phyloP scores from a whole-genome alignment of 1,140 invertebrate species.

The Bombus polaris region DNA sequence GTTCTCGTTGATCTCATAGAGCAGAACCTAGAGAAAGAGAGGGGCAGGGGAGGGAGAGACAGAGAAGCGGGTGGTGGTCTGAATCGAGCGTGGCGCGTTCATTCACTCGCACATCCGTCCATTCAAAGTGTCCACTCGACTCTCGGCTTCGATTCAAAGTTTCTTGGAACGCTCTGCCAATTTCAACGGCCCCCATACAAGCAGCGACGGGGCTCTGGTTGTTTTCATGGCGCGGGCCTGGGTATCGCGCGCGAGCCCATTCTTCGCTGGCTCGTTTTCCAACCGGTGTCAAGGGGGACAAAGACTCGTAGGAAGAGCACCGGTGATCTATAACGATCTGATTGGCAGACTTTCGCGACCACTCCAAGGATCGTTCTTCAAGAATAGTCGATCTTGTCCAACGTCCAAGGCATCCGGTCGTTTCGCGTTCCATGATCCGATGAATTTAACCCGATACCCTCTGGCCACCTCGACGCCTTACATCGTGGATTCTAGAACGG shows the following conservation, averaged over 20 bases:
- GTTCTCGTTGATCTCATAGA: not conserved
- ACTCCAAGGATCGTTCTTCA: conserved; percentile 1
- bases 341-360: conserved; percentile 12
- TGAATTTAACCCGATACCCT: not conserved
- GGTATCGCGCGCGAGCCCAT: not conserved
- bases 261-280: not conserved
- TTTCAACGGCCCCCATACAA: conserved; percentile 74
- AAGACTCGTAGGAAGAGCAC: not conserved
- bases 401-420: conserved; percentile 29
- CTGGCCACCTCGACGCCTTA: too few species aligned
- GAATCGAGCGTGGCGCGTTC: conserved; percentile 60
- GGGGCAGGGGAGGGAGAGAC: too few species aligned
- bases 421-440: conserved; percentile 29
- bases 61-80: not conserved
- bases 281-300: not conserved
- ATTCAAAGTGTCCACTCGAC: conserved; percentile 76
- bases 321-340: not conserved
- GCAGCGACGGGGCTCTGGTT: conserved; percentile 24
- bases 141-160: conserved; percentile 80
- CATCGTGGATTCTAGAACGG: conserved; percentile 7
- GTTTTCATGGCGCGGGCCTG: conserved; percentile 37
- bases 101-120: conserved; percentile 76
- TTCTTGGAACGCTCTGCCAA: conserved; percentile 79
- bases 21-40: not conserved
- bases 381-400: conserved; percentile 43